phyloP scores from a whole-genome alignment of 2,797 vertebrate genomes.

The Chaenodraco wilsoni region DNA sequence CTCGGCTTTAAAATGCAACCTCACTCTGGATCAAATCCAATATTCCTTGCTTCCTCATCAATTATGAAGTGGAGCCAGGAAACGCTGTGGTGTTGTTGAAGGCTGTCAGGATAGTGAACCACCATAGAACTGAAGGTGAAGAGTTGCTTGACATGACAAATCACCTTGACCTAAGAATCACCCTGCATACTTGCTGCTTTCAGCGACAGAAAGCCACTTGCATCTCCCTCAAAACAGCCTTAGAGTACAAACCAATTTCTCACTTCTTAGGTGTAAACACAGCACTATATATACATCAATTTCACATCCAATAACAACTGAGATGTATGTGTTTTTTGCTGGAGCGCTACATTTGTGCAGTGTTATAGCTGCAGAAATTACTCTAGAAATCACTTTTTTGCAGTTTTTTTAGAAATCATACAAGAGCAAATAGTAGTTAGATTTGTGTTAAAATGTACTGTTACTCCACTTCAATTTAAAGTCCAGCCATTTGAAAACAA shows the following conservation, averaged over 20 bases:
- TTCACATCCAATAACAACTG: constrained; percentile 1
- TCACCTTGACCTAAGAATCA: constrained; percentile 71
- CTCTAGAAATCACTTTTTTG: constrained; percentile 21
- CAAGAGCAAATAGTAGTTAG: no score
- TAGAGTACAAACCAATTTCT: neutral
- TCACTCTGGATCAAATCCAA: constrained; percentile 70
- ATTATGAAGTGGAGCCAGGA: constrained; percentile 76
- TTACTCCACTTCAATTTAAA: no score
- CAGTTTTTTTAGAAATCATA: no score
- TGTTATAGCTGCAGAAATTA: constrained; percentile 2
- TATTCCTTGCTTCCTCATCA: constrained; percentile 70
- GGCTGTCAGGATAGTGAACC: constrained; percentile 67
- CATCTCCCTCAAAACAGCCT: constrained; percentile 17
- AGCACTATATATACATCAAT: neutral
- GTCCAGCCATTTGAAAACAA: no score
- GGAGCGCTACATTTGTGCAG: constrained; percentile 2
- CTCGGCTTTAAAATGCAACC: constrained; percentile 40
- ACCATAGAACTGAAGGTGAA: constrained; percentile 51
- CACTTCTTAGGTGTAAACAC: neutral
- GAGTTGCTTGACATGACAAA: constrained; percentile 71
- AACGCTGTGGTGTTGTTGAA: constrained; percentile 57
- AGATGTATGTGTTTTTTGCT: constrained; percentile 13
- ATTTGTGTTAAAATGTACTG: no score
- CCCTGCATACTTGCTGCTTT: constrained; percentile 22
- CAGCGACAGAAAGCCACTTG: constrained; percentile 33